A percentile compares a stretch with the other conserved stretches of the same genome.
phyloP scores from a whole-genome alignment of 2,113 vertebrate species.

The Oreochromis tanganicae region DNA sequence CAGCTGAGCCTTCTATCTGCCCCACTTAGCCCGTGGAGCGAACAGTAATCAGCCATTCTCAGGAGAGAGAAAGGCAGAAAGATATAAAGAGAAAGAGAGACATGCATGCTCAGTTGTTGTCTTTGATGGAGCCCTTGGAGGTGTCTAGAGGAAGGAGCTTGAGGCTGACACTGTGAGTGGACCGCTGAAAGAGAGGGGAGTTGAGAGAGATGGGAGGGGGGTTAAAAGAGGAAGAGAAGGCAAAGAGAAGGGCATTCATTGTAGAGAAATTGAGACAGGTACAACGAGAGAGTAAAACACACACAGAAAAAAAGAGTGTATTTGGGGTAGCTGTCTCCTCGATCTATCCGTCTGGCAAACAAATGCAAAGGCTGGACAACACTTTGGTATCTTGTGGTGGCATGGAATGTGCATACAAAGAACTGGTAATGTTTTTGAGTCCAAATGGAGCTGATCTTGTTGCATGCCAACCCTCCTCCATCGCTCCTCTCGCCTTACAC shows the following conservation, averaged over 20 bases:
- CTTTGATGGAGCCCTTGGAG: constrained; percentile 65
- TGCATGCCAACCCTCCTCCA: neutral
- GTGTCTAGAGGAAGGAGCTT: constrained; percentile 52
- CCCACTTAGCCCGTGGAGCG: constrained; percentile 73
- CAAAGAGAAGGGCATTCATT: neutral
- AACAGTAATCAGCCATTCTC: constrained; percentile 72
- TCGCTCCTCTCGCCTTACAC: neutral
- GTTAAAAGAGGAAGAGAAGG: neutral
- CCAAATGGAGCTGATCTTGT: constrained; percentile 9
- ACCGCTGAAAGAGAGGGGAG: constrained; percentile 5
- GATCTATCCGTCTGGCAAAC: neutral
- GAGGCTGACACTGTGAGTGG: constrained; percentile 43
- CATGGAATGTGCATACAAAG: constrained; percentile 12
- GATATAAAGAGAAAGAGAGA: constrained; percentile 33
- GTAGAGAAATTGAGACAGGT: constrained; percentile 20
- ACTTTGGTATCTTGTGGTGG: neutral
- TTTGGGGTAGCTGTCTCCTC: constrained; percentile 3
- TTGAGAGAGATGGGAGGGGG: neutral
- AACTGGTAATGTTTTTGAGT: neutral
- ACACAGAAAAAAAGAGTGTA: neutral
- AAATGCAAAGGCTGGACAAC: constrained; percentile 2
- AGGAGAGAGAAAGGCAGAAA: constrained; percentile 53
- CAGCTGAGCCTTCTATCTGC: constrained; percentile 69
- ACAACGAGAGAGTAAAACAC: neutral
- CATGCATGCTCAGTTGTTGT: constrained; percentile 46